Percentiles rank a stretch among this genome's conserved stretches.
Evolutionary conservation across 1,140 invertebrate species (phyloP).

Genomic region (Sinonovacula constricta): DNA sequence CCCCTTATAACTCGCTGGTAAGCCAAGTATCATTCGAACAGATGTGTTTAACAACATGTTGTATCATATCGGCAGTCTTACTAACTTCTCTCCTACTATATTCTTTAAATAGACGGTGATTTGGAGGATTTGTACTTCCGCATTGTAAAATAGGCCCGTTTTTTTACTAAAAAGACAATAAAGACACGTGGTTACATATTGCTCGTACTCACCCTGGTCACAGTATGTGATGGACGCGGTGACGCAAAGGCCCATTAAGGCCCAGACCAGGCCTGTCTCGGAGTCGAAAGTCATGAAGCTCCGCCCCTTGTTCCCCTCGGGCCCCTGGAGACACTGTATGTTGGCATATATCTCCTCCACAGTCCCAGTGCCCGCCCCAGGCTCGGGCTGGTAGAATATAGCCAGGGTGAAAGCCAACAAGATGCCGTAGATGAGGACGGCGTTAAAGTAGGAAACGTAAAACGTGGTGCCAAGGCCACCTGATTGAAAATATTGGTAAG

Average conservation of each 20-base stretch:
- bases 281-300: slow-evolving; percentile 71
- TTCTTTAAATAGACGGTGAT: too few species aligned
- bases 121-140: too few species aligned
- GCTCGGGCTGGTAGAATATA: slow-evolving; percentile 53
- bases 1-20: too few species aligned
- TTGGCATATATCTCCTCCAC: slow-evolving; percentile 63
- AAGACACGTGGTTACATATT: too few species aligned
- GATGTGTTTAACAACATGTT: too few species aligned
- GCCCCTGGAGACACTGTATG: slow-evolving; percentile 64
- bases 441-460: slow-evolving; percentile 79
- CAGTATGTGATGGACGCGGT: slow-evolving; percentile 78
- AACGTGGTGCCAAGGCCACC: slow-evolving; percentile 77
- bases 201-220: slow-evolving; percentile 70
- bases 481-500: too few species aligned
- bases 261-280: slow-evolving; percentile 67
- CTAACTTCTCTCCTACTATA: too few species aligned
- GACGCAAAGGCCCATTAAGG: slow-evolving; percentile 67
- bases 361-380: slow-evolving; percentile 45
- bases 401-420: slow-evolving; percentile 63
- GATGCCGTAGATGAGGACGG: slow-evolving; percentile 73
- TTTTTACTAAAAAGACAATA: too few species aligned
- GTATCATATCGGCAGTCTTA: too few species aligned
- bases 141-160: too few species aligned
- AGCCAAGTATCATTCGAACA: too few species aligned
- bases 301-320: slow-evolving; percentile 70